Conservation (phyloP, 2,888 invertebrate species). For the Dendrolimus houi region DNA sequence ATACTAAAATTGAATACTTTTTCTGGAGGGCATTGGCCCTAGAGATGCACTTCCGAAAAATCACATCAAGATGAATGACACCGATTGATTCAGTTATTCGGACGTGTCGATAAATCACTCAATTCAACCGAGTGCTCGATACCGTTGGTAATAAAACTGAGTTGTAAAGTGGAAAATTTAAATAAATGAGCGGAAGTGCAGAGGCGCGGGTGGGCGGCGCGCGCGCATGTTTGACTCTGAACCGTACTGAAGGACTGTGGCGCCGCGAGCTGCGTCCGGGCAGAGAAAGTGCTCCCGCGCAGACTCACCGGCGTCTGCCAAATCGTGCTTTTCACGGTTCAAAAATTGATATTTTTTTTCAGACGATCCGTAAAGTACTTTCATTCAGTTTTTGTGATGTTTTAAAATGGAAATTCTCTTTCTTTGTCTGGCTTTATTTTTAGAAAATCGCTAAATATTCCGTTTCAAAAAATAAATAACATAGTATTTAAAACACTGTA, state of each 20-base stretch:
- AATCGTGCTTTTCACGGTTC: slow-evolving; percentile 65
- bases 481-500: no score
- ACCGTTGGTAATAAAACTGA: slow-evolving; percentile 5
- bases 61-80: slow-evolving; percentile 25
- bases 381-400: slow-evolving; percentile 12
- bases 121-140: slow-evolving; percentile 2
- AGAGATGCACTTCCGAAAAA: slow-evolving; percentile 34
- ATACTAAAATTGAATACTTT: slow-evolving; percentile 23
- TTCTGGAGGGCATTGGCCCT: slow-evolving; percentile 38
- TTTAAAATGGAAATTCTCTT: slow-evolving; percentile 1
- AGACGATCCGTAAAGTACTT: slow-evolving; percentile 39
- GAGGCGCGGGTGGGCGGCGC: slow-evolving; percentile 41
- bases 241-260: slow-evolving; percentile 40
- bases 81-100: slow-evolving; percentile 7
- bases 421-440: neutral
- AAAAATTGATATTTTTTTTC: slow-evolving; percentile 62
- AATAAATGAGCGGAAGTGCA: slow-evolving; percentile 26
- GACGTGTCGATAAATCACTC: slow-evolving; percentile 30
- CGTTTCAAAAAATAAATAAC: no score
- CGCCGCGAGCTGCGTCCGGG: slow-evolving; percentile 42
- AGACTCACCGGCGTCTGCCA: slow-evolving; percentile 73
- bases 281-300: slow-evolving; percentile 69
- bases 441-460: neutral
- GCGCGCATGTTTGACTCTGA: slow-evolving; percentile 27
- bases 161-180: slow-evolving; percentile 10